Evolutionary conservation across 2,113 vertebrate species (phyloP), one percentile per base, ranked within the genome.

Genomic region (Platichthys stellatus): DNA sequence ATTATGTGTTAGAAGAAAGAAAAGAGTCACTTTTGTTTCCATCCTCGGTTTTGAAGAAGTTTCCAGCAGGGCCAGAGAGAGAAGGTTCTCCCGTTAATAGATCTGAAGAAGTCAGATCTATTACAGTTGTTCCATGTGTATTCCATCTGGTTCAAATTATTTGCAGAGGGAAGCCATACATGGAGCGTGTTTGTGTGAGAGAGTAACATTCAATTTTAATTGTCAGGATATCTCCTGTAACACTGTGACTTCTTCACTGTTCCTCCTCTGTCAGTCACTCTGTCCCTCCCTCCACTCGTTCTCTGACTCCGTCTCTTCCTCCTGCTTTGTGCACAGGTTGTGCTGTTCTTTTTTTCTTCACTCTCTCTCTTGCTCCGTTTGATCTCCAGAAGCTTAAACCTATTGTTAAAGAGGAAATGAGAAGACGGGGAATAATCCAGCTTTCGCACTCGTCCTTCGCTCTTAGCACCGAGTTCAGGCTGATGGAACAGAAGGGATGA

Each of bases 391-490:
- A 43, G 40, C 40, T 43, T 69, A 72, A 72, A 69, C 59, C 43
- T 59, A 67, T 74, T 60, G 51, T 71, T 57, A 78, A 56, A 63
- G 62, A 66, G 59, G 54, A 81, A 69, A 82, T 28, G 45, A 79
- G 83, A 78, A 61, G 65, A 65, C 18, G 14, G 12, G 20, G 74
- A 82, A 78, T 54, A 70, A 83, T 81, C 43, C 69, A 5, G 60
- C 62, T 45, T 79, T 78, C 24, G 21, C 31, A 61, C 73, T 77
- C 63, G 70, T 83, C 64, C 78, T 82, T 60, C 74, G 65, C 75
- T 81, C 80, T 65, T 69, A 80, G 68, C 72, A 47, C 73, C 59
- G 62, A 78, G 68, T 84, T 86, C 77, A 74, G 74, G 15, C 2
- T 43, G 77, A 81, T 67, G 58, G 72, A 82, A 66, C 78, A 72